A percentile compares a stretch with the other conserved stretches of the same genome.
Conservation (phyloP, 2,113 vertebrate genomes). For the Ctenodactylus gundi region DNA sequence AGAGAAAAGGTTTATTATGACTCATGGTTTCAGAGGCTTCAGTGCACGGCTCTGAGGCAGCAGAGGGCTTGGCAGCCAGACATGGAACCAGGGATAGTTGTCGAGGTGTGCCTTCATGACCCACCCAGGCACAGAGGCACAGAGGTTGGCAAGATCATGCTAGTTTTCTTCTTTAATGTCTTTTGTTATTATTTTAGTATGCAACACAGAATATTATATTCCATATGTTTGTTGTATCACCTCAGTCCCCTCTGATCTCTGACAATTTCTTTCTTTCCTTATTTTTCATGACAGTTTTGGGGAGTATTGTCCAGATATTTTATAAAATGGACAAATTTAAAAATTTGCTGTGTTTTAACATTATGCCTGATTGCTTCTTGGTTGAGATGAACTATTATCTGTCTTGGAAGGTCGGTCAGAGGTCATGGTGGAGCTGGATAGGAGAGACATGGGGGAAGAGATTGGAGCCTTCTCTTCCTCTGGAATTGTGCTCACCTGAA, state of each 20-base stretch:
- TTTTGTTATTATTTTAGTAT: neutral
- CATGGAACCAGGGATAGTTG: neutral
- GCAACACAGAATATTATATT: neutral
- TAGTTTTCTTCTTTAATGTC: neutral
- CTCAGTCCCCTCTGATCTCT: neutral
- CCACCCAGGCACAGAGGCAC: neutral
- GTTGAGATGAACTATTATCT: neutral
- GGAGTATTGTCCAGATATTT: neutral
- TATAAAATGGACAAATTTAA: neutral
- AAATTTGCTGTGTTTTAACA: neutral
- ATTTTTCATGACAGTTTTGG: neutral
- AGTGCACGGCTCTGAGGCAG: neutral
- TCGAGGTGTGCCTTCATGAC: neutral
- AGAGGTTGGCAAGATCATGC: neutral
- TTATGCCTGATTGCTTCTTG: neutral
- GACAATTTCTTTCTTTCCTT: conserved; percentile 1
- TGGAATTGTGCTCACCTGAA: neutral
- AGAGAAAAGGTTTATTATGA: neutral
- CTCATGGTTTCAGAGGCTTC: neutral
- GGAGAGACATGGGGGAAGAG: neutral
- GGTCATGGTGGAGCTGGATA: neutral
- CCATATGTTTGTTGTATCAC: neutral
- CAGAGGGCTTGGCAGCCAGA: too few species aligned
- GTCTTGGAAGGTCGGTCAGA: neutral
- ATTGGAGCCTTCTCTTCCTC: neutral